phyloP scores from a whole-genome alignment of 2,888 invertebrate species.

The Micoletzkya japonica region DNA sequence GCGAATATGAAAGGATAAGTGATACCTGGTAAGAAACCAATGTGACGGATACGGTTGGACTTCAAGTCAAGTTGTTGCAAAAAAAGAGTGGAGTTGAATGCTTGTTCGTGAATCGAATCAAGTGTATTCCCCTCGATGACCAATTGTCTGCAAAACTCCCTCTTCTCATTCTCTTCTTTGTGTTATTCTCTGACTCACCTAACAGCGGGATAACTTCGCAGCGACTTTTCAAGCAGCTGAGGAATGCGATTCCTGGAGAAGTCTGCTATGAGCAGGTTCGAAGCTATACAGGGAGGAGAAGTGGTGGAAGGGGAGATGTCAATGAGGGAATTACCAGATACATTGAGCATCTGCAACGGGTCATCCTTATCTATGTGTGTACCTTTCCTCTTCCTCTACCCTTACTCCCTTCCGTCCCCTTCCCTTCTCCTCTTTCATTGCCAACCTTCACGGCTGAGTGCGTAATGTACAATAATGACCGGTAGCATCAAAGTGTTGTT shows the following conservation, averaged over 20 bases:
- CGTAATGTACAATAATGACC: background rate
- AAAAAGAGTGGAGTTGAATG: background rate
- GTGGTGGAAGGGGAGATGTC: background rate
- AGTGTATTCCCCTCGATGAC: conserved; percentile 12
- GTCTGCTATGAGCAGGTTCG: conserved; percentile 56
- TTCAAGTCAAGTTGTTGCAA: too few relatives aligned
- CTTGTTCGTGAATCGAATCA: background rate
- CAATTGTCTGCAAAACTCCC: conserved; percentile 19
- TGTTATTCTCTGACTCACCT: conserved; percentile 2
- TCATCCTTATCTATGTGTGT: background rate
- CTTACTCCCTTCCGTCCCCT: conserved; percentile 4
- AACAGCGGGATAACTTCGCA: conserved; percentile 9
- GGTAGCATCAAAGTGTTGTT: background rate
- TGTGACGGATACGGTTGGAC: too few relatives aligned
- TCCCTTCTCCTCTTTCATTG: background rate
- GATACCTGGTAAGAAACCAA: conserved; percentile 12
- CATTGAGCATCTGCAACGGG: conserved; percentile 19
- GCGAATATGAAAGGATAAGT: background rate
- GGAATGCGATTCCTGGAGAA: conserved; percentile 49
- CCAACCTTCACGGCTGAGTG: background rate
- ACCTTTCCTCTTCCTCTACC: background rate
- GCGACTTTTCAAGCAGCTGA: conserved; percentile 31
- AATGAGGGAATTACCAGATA: conserved; percentile 17
- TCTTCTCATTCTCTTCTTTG: background rate
- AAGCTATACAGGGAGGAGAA: conserved; percentile 42